Conservation (phyloP, 2,113 vertebrate genomes). For the Melanocharis versteri region DNA sequence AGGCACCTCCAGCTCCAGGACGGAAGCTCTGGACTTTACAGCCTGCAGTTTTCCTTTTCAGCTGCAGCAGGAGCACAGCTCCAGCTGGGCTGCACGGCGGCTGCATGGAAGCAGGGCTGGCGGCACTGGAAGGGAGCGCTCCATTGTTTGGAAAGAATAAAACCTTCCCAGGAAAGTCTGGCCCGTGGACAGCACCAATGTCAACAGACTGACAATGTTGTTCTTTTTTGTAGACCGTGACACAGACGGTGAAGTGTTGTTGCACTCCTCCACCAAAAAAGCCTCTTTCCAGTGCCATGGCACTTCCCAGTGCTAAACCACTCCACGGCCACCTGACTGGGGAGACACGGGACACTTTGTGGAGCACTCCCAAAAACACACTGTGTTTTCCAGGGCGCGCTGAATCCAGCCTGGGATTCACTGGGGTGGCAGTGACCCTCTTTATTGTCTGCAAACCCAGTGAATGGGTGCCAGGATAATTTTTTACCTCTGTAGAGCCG, state of each 20-base stretch:
- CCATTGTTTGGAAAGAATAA: slow-evolving; percentile 59
- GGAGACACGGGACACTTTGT: neutral
- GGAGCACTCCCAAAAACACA: neutral
- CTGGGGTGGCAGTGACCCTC: neutral
- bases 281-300: neutral
- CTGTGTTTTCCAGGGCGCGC: rapidly evolving
- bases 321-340: neutral
- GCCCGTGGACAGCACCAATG: slow-evolving; percentile 44
- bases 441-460: neutral
- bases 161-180: slow-evolving; percentile 63
- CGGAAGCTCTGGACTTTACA: neutral
- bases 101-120: neutral
- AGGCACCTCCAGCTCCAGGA: neutral
- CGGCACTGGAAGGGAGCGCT: neutral
- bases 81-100: slow-evolving; percentile 10
- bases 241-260: neutral
- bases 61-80: slow-evolving; percentile 7
- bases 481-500: neutral
- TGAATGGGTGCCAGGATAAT: neutral
- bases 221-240: slow-evolving; percentile 33
- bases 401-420: neutral
- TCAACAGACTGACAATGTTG: slow-evolving; percentile 52
- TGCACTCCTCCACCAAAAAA: neutral
- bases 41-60: neutral
- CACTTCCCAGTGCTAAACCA: neutral